Evolutionary conservation across 2,113 vertebrate species (phyloP).

Genomic region (Melanerpes aurifrons): DNA sequence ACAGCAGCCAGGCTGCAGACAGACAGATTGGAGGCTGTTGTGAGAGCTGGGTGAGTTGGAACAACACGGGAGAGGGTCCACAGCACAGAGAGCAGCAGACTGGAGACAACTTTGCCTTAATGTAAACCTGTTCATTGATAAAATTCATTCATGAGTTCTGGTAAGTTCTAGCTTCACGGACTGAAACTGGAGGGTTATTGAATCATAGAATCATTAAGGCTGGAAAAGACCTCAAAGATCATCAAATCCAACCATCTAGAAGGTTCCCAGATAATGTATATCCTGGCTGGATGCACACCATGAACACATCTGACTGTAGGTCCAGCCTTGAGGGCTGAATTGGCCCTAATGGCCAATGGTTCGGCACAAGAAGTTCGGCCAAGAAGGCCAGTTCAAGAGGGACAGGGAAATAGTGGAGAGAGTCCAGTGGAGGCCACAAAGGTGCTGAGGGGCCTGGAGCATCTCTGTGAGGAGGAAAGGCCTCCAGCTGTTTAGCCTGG

Average conservation of each 20-base stretch:
- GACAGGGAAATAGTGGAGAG: too few relatives aligned
- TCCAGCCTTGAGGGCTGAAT: neutral
- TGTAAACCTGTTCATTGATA: neutral
- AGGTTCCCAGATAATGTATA: neutral
- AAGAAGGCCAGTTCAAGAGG: too few relatives aligned
- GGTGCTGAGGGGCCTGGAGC: too few relatives aligned
- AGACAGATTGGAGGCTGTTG: constrained; percentile 18
- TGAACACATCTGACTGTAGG: neutral
- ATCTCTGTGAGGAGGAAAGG: too few relatives aligned
- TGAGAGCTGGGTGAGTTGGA: constrained; percentile 16
- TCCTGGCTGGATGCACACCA: neutral
- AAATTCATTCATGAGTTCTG: constrained; percentile 16
- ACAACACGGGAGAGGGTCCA: neutral
- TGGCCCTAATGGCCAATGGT: neutral
- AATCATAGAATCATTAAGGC: too few relatives aligned
- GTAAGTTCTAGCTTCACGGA: constrained; percentile 31
- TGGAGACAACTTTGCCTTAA: constrained; percentile 25
- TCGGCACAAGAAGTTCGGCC: neutral
- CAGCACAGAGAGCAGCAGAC: neutral
- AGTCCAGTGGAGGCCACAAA: too few relatives aligned
- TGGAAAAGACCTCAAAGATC: too few relatives aligned
- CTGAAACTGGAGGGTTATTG: constrained; percentile 1
- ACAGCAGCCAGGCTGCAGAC: neutral
- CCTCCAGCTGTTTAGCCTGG: too few relatives aligned
- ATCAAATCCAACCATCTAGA: too few relatives aligned